Evolutionary conservation across 2,888 invertebrate species (phyloP).

Genomic region (Cosmia trapezina): DNA sequence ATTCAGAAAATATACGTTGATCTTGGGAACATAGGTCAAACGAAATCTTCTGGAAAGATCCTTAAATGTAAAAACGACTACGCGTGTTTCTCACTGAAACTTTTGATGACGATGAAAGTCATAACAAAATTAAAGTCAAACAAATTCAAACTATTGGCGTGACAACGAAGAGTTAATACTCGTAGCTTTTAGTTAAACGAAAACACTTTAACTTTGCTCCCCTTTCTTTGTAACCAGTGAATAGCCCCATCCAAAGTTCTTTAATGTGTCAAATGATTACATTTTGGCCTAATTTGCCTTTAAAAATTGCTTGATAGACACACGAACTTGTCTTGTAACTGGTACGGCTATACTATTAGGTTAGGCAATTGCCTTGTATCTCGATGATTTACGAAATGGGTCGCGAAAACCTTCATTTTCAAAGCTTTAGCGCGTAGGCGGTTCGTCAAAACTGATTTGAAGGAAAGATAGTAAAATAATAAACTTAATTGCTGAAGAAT

Average conservation of each 20-base stretch:
- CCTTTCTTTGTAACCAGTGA: constrained; percentile 61
- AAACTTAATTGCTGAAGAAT: constrained; percentile 7
- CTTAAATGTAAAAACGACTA: constrained; percentile 1
- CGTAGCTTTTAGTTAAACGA: constrained; percentile 66
- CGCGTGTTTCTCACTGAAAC: constrained; percentile 20
- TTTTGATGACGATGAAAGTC: constrained; percentile 42
- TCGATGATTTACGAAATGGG: constrained; percentile 39
- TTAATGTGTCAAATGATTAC: constrained; percentile 58
- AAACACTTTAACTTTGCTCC: constrained; percentile 70
- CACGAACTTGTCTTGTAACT: constrained; percentile 59
- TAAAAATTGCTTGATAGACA: constrained; percentile 45
- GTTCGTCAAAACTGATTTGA: constrained; percentile 22
- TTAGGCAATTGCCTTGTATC: constrained; percentile 32
- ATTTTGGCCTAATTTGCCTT: constrained; percentile 60
- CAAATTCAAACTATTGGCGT: constrained; percentile 66
- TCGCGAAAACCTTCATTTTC: constrained; percentile 25
- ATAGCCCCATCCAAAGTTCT: constrained; percentile 69
- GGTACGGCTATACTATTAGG: constrained; percentile 52
- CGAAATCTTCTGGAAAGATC: background rate
- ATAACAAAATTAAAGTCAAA: constrained; percentile 59
- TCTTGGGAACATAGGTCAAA: constrained; percentile 7
- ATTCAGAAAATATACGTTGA: constrained; percentile 18
- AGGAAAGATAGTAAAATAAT: constrained; percentile 1
- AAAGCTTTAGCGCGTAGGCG: constrained; percentile 3
- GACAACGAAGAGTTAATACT: constrained; percentile 67